Conservation (phyloP, 2,888 invertebrate species). For the Gastracanthus pulcherrimus region DNA sequence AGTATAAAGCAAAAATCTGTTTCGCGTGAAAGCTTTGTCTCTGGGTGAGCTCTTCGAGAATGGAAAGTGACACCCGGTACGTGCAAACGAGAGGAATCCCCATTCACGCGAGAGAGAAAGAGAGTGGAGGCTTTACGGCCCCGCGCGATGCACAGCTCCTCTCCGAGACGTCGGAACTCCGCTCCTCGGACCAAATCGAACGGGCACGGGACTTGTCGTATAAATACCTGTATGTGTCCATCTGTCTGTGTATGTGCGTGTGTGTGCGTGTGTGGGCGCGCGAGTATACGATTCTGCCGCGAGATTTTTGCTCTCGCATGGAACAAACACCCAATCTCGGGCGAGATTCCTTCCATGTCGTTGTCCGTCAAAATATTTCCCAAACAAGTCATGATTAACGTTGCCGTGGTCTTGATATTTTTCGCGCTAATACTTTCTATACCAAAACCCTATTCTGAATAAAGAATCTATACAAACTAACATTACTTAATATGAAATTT, state of each 20-base stretch:
- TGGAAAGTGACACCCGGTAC: slow-evolving; percentile 55
- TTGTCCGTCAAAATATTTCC: slow-evolving; percentile 42
- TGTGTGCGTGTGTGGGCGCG: background rate
- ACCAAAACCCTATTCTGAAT: too few species aligned
- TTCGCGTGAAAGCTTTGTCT: background rate
- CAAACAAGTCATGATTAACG: slow-evolving; percentile 29
- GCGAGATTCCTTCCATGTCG: slow-evolving; percentile 16
- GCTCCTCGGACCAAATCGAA: background rate
- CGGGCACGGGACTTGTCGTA: slow-evolving; percentile 5
- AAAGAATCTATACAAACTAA: too few species aligned
- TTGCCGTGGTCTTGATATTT: background rate
- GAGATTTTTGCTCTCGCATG: slow-evolving; percentile 28
- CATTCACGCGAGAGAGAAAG: slow-evolving; percentile 36
- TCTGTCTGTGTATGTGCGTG: background rate
- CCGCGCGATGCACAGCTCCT: background rate
- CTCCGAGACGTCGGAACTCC: background rate
- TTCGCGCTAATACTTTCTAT: too few species aligned
- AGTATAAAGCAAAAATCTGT: background rate
- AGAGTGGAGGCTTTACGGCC: slow-evolving; percentile 28
- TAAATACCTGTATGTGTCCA: slow-evolving; percentile 12
- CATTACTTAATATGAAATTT: too few species aligned
- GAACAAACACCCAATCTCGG: slow-evolving; percentile 4
- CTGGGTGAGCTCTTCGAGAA: background rate
- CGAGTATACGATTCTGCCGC: slow-evolving; percentile 7
- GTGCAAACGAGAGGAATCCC: slow-evolving; percentile 48